Conservation (phyloP, 1,140 invertebrate genomes). For the Zaprionus kolodkinae region DNA sequence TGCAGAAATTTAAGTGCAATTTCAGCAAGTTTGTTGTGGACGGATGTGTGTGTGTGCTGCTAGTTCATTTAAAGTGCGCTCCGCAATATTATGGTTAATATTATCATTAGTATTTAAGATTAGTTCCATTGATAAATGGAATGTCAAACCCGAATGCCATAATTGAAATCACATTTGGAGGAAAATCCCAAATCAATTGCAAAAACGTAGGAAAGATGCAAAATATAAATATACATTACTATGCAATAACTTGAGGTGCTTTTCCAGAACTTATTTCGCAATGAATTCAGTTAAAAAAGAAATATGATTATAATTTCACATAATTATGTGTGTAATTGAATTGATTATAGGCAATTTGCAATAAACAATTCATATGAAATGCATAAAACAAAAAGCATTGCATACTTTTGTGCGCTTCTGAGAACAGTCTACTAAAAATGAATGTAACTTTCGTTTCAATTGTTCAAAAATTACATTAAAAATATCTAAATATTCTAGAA, state of each 20-base stretch:
- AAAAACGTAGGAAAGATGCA: no score
- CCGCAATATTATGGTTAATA: neutral
- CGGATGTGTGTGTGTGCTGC: neutral
- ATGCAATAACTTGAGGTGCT: no score
- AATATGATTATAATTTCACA: no score
- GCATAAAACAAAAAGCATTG: neutral
- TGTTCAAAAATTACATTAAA: neutral
- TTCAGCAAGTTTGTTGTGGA: constrained; percentile 33
- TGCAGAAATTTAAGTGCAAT: constrained; percentile 44
- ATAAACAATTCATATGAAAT: no score
- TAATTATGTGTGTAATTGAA: no score
- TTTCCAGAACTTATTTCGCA: no score
- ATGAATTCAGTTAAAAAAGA: no score
- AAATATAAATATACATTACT: no score
- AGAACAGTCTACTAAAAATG: neutral
- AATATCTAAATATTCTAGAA: neutral
- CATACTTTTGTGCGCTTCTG: neutral
- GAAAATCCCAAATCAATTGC: neutral
- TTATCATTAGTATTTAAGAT: neutral
- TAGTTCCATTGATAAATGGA: no score
- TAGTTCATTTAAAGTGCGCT: neutral
- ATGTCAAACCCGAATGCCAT: no score
- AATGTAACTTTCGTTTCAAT: neutral
- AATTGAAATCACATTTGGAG: neutral
- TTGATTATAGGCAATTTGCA: no score